phyloP scores from a whole-genome alignment of 2,888 invertebrate genomes.

The Bombylius major region DNA sequence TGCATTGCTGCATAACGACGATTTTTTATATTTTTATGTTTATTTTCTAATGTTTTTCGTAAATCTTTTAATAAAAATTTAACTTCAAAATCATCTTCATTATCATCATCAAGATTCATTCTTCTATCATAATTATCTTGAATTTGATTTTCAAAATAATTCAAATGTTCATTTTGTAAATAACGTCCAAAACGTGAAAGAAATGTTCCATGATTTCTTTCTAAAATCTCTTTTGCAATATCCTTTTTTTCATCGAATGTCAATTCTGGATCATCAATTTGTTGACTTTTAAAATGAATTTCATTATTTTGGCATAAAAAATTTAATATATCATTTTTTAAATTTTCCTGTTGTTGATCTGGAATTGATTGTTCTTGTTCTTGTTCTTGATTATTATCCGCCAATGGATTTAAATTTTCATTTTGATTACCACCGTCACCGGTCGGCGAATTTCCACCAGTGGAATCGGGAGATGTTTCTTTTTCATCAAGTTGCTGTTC shows the following conservation, averaged over 20 bases:
- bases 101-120: constrained; percentile 37
- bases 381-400: background rate
- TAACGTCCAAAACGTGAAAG: constrained; percentile 63
- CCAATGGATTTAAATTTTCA: too few species aligned
- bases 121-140: background rate
- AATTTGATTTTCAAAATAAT: background rate
- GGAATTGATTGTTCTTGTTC: background rate
- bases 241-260: constrained; percentile 52
- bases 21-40: constrained; percentile 53
- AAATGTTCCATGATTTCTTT: constrained; percentile 55
- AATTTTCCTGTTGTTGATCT: background rate
- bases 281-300: constrained; percentile 66
- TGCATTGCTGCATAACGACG: constrained; percentile 71
- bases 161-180: constrained; percentile 53
- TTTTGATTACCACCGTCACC: too few species aligned
- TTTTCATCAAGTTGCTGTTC: background rate
- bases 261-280: constrained; percentile 64
- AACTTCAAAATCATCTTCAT: constrained; percentile 47
- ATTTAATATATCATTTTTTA: constrained; percentile 21
- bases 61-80: constrained; percentile 51
- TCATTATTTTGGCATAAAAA: constrained; percentile 23
- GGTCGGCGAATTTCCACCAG: too few species aligned
- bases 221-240: constrained; percentile 52
- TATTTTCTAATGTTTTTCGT: constrained; percentile 41
- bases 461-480: too few species aligned